These are phyloP conservation scores for Silurus meridionalis DNA, from an alignment of 2,113 vertebrate genomes.

Conservation along the genomic window DNA sequence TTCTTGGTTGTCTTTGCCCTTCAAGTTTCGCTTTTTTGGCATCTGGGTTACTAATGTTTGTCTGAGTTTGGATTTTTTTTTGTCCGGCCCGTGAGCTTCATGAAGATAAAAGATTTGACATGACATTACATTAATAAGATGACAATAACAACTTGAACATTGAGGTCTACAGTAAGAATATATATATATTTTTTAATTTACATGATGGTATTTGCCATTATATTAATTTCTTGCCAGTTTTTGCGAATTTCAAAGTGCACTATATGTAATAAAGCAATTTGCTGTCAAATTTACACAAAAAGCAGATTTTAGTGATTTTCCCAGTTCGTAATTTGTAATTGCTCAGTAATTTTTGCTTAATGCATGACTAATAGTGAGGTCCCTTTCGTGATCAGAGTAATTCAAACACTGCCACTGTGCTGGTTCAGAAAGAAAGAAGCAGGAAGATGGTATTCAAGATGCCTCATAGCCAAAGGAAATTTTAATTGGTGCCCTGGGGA, in stretches of 20 bases:
- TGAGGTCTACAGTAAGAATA: neutral
- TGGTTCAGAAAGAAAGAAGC: constrained; percentile 60
- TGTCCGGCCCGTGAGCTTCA: neutral
- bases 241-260: neutral
- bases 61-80: neutral
- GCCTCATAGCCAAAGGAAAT: constrained; percentile 69
- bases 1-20: neutral
- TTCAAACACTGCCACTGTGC: constrained; percentile 54
- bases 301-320: constrained; percentile 62
- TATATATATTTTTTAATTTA: neutral
- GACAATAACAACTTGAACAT: neutral
- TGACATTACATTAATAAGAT: neutral
- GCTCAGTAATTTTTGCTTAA: constrained; percentile 71
- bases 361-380: constrained; percentile 70
- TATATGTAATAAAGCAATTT: constrained; percentile 51
- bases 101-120: neutral
- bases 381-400: constrained; percentile 55
- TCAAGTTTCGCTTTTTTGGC: neutral
- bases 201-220: neutral
- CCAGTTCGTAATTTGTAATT: constrained; percentile 67
- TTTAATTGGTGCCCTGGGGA: constrained; percentile 77
- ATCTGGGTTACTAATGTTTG: neutral
- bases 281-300: constrained; percentile 61
- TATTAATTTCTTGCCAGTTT: neutral
- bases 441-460: constrained; percentile 56